Percentiles rank a stretch among this genome's conserved stretches.
phyloP scores from a whole-genome alignment of 2,113 vertebrate species.

The Sakesphorus luctuosus region DNA sequence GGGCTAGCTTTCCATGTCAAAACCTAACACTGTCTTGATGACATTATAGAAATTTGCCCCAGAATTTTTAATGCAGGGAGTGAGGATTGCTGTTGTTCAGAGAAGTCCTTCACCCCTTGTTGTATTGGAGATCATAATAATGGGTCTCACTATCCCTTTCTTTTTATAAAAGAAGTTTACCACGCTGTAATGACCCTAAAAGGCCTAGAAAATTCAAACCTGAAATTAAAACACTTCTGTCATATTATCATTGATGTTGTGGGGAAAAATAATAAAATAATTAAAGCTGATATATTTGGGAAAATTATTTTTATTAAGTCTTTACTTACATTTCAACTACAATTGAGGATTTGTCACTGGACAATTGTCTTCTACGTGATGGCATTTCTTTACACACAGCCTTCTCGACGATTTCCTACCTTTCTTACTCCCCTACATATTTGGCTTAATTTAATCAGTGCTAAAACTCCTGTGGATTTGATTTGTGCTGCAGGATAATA shows the following conservation, averaged over 20 bases:
- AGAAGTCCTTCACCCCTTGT: not conserved
- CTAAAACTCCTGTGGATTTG: not conserved
- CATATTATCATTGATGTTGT: rapidly evolving
- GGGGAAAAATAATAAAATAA: not conserved
- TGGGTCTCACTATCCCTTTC: not conserved
- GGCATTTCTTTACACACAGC: not conserved
- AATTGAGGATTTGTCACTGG: not conserved
- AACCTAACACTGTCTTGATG: not conserved
- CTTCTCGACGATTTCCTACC: not conserved
- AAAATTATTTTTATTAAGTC: not conserved
- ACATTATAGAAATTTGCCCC: not conserved
- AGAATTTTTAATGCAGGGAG: not conserved
- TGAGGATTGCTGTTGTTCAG: not conserved
- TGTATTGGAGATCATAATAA: not conserved
- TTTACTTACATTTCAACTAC: not conserved
- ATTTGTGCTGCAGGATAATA: not conserved
- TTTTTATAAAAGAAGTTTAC: not conserved
- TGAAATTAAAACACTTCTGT: not conserved
- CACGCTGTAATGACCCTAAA: not conserved
- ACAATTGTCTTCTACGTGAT: rapidly evolving
- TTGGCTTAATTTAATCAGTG: not conserved
- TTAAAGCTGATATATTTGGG: not conserved
- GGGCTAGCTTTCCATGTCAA: not conserved
- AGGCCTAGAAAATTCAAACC: not conserved
- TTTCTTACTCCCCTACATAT: not conserved